Conservation (phyloP, 2,113 vertebrate genomes). For the Gymnarchus niloticus region DNA sequence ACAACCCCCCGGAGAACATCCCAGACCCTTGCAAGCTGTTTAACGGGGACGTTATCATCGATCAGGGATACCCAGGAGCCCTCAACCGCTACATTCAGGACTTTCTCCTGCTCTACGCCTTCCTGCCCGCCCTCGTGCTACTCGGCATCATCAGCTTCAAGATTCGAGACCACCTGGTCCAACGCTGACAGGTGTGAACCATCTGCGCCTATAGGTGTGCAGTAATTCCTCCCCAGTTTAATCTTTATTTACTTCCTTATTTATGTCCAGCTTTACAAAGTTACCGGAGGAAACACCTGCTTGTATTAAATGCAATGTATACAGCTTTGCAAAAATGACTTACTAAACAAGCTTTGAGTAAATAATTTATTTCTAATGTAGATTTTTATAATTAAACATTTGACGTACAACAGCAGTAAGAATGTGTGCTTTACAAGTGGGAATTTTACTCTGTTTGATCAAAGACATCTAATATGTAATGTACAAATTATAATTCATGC, state of each 20-base stretch:
- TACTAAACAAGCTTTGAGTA: neutral
- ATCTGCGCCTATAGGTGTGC: neutral
- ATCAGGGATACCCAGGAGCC: slow-evolving; percentile 71
- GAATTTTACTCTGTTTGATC: no score
- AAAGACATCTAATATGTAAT: no score
- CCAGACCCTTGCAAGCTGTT: slow-evolving; percentile 59
- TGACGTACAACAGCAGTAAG: neutral
- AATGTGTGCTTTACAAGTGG: neutral
- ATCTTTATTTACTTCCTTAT: neutral
- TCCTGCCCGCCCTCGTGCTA: slow-evolving; percentile 73
- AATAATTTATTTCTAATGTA: neutral
- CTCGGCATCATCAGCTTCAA: slow-evolving; percentile 78
- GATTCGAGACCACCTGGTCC: slow-evolving; percentile 70
- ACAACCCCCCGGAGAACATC: slow-evolving; percentile 27
- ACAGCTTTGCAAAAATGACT: neutral
- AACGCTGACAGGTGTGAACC: slow-evolving; percentile 52
- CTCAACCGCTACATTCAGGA: slow-evolving; percentile 66
- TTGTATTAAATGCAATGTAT: neutral
- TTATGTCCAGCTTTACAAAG: no score
- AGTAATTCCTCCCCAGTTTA: neutral
- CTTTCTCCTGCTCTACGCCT: slow-evolving; percentile 82
- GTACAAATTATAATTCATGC: no score
- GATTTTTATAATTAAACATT: neutral
- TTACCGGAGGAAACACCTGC: no score
- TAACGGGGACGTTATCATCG: slow-evolving; percentile 71